phyloP scores from a whole-genome alignment of 2,113 vertebrate species.

The Probosciger aterrimus region DNA sequence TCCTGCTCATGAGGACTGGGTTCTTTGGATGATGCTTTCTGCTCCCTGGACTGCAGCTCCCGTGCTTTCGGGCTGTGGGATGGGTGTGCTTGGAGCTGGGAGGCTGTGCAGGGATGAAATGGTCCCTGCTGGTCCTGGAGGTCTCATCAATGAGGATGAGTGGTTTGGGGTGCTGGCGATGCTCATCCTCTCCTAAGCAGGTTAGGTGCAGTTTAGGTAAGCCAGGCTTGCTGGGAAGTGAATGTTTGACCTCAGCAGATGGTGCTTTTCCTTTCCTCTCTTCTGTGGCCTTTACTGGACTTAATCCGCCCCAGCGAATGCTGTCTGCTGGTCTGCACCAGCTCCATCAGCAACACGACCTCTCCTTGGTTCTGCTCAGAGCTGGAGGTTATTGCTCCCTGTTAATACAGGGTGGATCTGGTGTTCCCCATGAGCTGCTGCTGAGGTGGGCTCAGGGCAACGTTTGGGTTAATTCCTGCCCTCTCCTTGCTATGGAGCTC shows the following conservation, averaged over 20 bases:
- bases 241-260: background rate
- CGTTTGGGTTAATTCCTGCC: background rate
- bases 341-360: background rate
- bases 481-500: background rate
- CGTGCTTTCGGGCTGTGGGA: background rate
- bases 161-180: background rate
- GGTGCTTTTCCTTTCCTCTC: background rate
- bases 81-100: rapidly evolving
- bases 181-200: too few relatives aligned
- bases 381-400: background rate
- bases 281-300: background rate
- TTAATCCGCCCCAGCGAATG: rapidly evolving
- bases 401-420: rapidly evolving
- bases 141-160: rapidly evolving
- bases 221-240: background rate
- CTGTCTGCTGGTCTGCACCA: rapidly evolving
- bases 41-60: background rate
- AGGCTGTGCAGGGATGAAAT: rapidly evolving
- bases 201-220: background rate
- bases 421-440: background rate
- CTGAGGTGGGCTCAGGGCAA: background rate
- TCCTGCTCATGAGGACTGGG: rapidly evolving
- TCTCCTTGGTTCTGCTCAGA: background rate
- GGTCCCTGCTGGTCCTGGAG: background rate
- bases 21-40: rapidly evolving